These are phyloP conservation scores for Dromaius novaehollandiae DNA, from an alignment of 2,113 vertebrate species.

Conservation along the genomic window DNA sequence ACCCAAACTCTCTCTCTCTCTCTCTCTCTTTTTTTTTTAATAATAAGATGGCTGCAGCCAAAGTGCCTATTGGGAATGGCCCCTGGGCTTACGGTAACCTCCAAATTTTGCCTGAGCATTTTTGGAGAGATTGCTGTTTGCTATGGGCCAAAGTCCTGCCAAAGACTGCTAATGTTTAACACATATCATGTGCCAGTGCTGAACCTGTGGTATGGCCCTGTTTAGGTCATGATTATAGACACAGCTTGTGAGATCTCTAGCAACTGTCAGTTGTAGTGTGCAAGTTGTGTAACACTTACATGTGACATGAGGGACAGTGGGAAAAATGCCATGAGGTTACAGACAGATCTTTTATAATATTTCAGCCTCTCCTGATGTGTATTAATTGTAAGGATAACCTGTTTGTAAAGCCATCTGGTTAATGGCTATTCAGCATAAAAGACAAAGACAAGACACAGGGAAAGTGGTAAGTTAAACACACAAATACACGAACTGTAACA, in stretches of 20 bases:
- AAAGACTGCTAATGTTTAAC: neutral
- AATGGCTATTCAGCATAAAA: neutral
- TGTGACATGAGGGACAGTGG: neutral
- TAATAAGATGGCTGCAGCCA: neutral
- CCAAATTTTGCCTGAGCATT: neutral
- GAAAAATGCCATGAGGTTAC: neutral
- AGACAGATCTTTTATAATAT: neutral
- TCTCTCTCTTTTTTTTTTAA: neutral
- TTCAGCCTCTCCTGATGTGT: neutral
- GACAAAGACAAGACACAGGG: neutral
- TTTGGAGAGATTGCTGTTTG: neutral
- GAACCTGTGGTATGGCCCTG: neutral
- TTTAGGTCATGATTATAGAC: neutral
- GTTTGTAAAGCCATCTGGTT: neutral
- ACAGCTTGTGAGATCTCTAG: neutral
- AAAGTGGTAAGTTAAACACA: neutral
- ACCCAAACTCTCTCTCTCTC: neutral
- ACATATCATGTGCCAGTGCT: neutral
- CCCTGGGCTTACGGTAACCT: neutral
- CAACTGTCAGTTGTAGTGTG: neutral
- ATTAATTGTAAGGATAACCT: neutral
- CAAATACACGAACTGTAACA: neutral
- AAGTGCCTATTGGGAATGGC: neutral
- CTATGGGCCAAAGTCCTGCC: neutral
- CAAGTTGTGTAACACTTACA: neutral